phyloP scores from a whole-genome alignment of 2,113 vertebrate genomes.

The Apteryx owenii region DNA sequence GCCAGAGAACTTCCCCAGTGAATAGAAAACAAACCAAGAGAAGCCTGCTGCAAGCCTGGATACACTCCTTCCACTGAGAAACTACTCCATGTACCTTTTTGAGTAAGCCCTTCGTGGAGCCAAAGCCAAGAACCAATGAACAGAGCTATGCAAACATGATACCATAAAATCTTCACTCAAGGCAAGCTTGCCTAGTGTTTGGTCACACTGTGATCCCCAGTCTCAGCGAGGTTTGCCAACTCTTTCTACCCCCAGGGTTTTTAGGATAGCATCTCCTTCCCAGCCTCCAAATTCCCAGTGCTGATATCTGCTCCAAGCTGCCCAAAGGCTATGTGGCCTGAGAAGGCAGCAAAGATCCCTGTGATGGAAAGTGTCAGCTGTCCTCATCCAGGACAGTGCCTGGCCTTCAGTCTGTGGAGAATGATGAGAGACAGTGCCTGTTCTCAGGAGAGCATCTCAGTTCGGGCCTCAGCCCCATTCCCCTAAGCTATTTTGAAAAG shows the following conservation, averaged over 20 bases:
- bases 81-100: neutral
- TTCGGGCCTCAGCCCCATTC: neutral
- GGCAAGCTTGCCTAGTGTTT: neutral
- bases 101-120: neutral
- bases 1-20: neutral
- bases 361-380: neutral
- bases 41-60: neutral
- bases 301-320: neutral
- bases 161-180: neutral
- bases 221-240: neutral
- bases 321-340: neutral
- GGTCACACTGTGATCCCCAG: neutral
- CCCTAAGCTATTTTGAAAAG: neutral
- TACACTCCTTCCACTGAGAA: fast-evolving
- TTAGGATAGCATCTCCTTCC: neutral
- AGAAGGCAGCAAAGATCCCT: neutral
- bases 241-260: neutral
- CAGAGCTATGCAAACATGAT: neutral
- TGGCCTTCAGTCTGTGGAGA: neutral
- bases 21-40: neutral
- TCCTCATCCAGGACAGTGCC: neutral
- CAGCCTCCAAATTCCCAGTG: neutral
- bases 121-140: neutral
- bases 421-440: neutral
- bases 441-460: neutral